Evolutionary conservation across 2,888 invertebrate genomes (phyloP).

Genomic region (Junonia oenone): DNA sequence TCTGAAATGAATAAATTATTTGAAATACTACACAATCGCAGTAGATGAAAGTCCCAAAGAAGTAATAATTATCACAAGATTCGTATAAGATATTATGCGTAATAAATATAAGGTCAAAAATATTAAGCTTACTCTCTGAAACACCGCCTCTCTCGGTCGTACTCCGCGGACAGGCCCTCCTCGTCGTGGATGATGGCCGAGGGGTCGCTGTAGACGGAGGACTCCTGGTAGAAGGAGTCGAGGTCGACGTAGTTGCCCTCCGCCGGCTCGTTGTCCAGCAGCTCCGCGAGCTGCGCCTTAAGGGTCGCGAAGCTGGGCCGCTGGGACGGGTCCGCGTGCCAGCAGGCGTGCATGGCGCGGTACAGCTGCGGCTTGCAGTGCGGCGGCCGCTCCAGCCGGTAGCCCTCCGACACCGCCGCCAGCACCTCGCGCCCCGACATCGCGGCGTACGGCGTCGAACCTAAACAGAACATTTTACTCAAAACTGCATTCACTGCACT

Average conservation of each 20-base stretch:
- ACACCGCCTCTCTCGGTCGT: constrained; percentile 62
- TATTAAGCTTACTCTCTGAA: constrained; percentile 73
- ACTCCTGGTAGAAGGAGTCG: constrained; percentile 83
- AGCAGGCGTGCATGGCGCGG: constrained; percentile 75
- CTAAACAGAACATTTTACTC: too few relatives aligned
- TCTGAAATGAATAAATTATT: constrained; percentile 40
- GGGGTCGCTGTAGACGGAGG: constrained; percentile 77
- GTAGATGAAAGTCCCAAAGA: too few relatives aligned
- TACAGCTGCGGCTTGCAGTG: constrained; percentile 84
- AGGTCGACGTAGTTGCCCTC: constrained; percentile 84
- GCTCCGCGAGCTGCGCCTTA: constrained; percentile 78
- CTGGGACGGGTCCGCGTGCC: constrained; percentile 84
- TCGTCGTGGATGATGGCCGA: constrained; percentile 74
- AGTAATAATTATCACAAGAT: too few relatives aligned
- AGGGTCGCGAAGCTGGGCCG: constrained; percentile 85
- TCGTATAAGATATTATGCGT: too few relatives aligned
- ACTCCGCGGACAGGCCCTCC: constrained; percentile 70
- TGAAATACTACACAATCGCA: neutral
- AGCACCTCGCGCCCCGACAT: constrained; percentile 92
- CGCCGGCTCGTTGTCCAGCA: constrained; percentile 80
- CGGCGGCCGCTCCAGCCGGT: constrained; percentile 87
- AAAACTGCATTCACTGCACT: too few relatives aligned
- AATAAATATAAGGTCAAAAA: too few relatives aligned
- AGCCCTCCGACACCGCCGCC: constrained; percentile 87
- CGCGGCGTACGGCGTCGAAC: constrained; percentile 91